These are phyloP conservation scores for Echeneis naucrates DNA, from an alignment of 2,797 vertebrate genomes.

Conservation along the genomic window DNA sequence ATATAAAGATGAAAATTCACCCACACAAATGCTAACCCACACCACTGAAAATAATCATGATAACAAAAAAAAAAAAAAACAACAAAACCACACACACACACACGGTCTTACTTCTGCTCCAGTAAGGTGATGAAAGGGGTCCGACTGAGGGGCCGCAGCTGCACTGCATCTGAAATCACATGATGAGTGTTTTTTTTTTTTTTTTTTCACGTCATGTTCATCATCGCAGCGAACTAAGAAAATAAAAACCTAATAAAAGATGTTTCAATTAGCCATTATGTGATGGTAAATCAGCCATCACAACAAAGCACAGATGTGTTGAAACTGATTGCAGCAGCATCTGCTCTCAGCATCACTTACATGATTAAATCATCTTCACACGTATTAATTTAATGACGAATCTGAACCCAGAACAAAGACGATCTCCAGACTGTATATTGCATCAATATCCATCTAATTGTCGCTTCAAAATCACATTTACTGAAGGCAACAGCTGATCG, in stretches of 20 bases:
- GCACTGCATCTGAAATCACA: conserved; percentile 82
- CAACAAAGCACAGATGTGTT: conserved; percentile 18
- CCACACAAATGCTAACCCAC: conserved; percentile 33
- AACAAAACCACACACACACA: conserved; percentile 18
- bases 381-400: conserved; percentile 10
- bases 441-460: conserved; percentile 2
- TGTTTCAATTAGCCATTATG: conserved; percentile 35
- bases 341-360: conserved; percentile 7
- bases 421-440: background rate
- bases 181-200: background rate
- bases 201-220: conserved; percentile 22
- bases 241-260: conserved; percentile 2
- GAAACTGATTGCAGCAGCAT: conserved; percentile 19
- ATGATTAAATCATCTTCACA: conserved; percentile 12
- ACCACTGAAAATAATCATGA: conserved; percentile 26
- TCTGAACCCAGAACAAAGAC: conserved; percentile 1
- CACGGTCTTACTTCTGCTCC: conserved; percentile 81
- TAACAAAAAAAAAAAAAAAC: background rate
- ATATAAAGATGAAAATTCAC: conserved; percentile 24
- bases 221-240: background rate
- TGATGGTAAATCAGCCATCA: conserved; percentile 42
- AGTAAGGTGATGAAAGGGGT: conserved; percentile 75
- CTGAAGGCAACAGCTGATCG: conserved; percentile 12
- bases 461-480: conserved; percentile 25
- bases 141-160: conserved; percentile 72